Evolutionary conservation across 35 echinoderm and acorn worm species (phyloP).

Genomic region (Lytechinus variegatus): DNA sequence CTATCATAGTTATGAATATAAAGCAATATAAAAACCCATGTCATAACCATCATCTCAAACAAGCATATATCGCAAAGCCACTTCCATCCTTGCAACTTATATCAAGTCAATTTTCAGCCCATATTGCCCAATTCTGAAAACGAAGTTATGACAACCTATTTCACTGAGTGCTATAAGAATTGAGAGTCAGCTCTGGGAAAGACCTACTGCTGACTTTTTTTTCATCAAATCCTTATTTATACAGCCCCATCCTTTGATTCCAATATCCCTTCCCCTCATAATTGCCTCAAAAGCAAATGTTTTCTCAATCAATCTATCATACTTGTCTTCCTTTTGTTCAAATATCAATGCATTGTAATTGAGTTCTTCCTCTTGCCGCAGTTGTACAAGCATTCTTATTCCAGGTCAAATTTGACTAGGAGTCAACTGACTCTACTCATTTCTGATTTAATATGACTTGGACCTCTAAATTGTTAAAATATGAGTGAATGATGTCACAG

Average conservation of each 20-base stretch:
- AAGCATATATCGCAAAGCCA: not conserved
- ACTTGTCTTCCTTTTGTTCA: not conserved
- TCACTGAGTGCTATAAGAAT: not conserved
- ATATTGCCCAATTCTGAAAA: not conserved
- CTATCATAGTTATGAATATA: not conserved
- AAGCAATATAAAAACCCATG: not conserved
- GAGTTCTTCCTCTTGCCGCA: not conserved
- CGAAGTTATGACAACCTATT: not conserved
- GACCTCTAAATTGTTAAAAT: too few relatives aligned
- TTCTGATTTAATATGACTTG: too few relatives aligned
- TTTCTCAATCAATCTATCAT: not conserved
- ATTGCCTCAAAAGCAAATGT: not conserved
- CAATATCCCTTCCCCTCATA: not conserved
- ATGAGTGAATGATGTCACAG: too few relatives aligned
- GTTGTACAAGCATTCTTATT: not conserved
- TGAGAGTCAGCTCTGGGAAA: not conserved
- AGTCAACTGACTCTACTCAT: too few relatives aligned
- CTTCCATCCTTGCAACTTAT: not conserved
- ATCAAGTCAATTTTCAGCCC: not conserved
- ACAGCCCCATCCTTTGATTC: not conserved
- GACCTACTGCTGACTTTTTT: not conserved
- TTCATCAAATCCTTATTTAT: conserved; percentile 6
- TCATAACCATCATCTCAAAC: not conserved
- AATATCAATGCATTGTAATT: not conserved
- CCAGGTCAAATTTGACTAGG: too few relatives aligned